Conservation (phyloP, 2,888 invertebrate species). For the Aproaerema taeniolella region DNA sequence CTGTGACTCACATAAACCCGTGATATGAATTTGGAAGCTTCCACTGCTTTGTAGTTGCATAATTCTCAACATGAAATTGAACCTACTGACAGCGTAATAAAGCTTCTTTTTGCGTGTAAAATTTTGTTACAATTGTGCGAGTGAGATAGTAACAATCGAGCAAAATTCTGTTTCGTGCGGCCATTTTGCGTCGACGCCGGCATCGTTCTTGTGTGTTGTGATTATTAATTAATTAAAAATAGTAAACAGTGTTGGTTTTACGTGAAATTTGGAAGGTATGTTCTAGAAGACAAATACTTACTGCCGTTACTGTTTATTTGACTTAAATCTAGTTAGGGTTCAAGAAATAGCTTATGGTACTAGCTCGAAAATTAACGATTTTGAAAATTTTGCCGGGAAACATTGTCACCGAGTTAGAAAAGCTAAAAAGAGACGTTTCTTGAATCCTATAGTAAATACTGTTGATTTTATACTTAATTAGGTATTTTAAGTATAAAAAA, state of each 20-base stretch:
- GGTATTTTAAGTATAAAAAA: background rate
- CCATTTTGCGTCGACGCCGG: background rate
- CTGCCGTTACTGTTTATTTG: background rate
- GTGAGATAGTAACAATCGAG: too few species aligned
- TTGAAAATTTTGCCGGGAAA: background rate
- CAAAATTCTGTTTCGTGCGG: too few species aligned
- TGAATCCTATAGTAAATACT: background rate
- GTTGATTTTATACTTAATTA: background rate
- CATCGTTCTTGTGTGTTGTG: background rate
- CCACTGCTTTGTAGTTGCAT: background rate
- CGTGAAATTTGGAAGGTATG: background rate
- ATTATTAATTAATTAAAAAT: background rate
- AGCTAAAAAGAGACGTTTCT: background rate
- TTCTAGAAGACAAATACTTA: background rate
- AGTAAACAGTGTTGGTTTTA: background rate
- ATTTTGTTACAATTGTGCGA: background rate
- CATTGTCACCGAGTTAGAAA: background rate
- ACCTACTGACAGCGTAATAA: background rate
- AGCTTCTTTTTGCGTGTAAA: background rate
- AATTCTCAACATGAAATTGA: background rate
- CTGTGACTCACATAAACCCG: slow-evolving; percentile 13
- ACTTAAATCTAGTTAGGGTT: background rate
- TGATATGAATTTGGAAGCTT: background rate
- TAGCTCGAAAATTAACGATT: background rate
- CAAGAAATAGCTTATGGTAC: background rate